phyloP scores from a whole-genome alignment of 2,888 invertebrate genomes.

The Agrilus cyanescens region DNA sequence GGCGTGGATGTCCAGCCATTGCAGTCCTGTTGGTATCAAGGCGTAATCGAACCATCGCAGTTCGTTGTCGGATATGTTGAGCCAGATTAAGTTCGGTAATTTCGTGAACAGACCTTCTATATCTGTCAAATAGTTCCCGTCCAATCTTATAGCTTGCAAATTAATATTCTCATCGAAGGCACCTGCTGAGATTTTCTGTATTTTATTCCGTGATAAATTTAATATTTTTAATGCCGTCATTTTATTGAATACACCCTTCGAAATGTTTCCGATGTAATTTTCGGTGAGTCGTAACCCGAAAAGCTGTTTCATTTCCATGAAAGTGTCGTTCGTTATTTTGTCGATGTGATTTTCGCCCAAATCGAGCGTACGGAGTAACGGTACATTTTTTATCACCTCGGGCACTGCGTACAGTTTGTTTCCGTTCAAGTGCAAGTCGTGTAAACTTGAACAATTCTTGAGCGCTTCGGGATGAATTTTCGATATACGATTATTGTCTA shows the following conservation, averaged over 20 bases:
- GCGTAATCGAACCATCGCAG: slow-evolving; percentile 77
- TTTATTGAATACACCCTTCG: slow-evolving; percentile 67
- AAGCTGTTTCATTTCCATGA: slow-evolving; percentile 67
- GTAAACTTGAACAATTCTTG: slow-evolving; percentile 65
- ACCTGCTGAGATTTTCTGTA: slow-evolving; percentile 64
- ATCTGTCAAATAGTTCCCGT: slow-evolving; percentile 69
- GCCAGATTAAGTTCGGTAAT: slow-evolving; percentile 70
- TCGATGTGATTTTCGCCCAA: slow-evolving; percentile 77
- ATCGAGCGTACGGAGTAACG: slow-evolving; percentile 67
- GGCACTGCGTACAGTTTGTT: slow-evolving; percentile 69
- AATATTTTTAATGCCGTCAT: slow-evolving; percentile 69
- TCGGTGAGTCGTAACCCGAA: slow-evolving; percentile 72
- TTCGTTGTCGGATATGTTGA: slow-evolving; percentile 77
- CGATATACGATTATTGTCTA: slow-evolving; percentile 69
- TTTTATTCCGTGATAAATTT: slow-evolving; percentile 73
- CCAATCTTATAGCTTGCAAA: slow-evolving; percentile 68
- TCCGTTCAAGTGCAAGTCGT: slow-evolving; percentile 72
- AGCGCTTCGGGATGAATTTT: slow-evolving; percentile 64
- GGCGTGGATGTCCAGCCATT: slow-evolving; percentile 76
- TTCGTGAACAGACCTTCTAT: slow-evolving; percentile 70
- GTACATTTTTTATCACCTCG: slow-evolving; percentile 59
- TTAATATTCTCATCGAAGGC: slow-evolving; percentile 67
- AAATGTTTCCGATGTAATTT: slow-evolving; percentile 70
- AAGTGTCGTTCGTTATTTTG: slow-evolving; percentile 65
- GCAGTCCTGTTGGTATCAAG: slow-evolving; percentile 69